A percentile compares a stretch with the other conserved stretches of the same genome.
These are phyloP conservation scores for Nymphalis urticae DNA, from an alignment of 2,888 invertebrate genomes.

Conservation along the genomic window DNA sequence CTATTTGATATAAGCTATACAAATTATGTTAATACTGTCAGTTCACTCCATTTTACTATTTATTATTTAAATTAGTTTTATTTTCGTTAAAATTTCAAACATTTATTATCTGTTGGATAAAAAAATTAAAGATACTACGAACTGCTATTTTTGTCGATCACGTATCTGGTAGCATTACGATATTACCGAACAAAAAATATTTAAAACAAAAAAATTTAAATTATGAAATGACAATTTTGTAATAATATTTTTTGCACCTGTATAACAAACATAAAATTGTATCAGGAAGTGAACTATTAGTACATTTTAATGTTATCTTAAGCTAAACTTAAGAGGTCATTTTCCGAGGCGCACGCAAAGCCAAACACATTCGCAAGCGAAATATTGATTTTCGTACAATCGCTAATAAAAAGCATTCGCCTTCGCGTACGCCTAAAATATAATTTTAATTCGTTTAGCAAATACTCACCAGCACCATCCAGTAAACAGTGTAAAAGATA, in stretches of 20 bases:
- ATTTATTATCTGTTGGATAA: too few relatives aligned
- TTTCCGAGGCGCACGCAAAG: slow-evolving; percentile 61
- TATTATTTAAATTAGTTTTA: too few relatives aligned
- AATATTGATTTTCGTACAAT: slow-evolving; percentile 38
- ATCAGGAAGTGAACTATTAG: slow-evolving; percentile 9
- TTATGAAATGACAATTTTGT: too few relatives aligned
- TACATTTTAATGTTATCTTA: slow-evolving; percentile 1
- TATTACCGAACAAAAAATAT: too few relatives aligned
- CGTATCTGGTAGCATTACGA: too few relatives aligned
- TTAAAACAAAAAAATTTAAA: too few relatives aligned
- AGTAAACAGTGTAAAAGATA: slow-evolving; percentile 30
- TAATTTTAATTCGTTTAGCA: slow-evolving; percentile 24
- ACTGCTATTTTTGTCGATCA: too few relatives aligned
- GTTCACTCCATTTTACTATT: too few relatives aligned
- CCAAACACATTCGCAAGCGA: slow-evolving; percentile 49
- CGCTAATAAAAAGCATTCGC: slow-evolving; percentile 48
- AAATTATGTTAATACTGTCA: too few relatives aligned
- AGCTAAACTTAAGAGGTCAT: slow-evolving; percentile 28
- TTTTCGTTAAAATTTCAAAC: too few relatives aligned
- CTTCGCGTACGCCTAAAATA: slow-evolving; percentile 63
- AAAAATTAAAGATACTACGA: too few relatives aligned
- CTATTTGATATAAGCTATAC: neutral
- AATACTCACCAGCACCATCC: slow-evolving; percentile 41
- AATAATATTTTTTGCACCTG: too few relatives aligned
- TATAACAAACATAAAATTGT: neutral